Percentiles rank a stretch among this genome's conserved stretches.
phyloP scores from a whole-genome alignment of 2,888 invertebrate species.

The Callyntrura guangdongensis region DNA sequence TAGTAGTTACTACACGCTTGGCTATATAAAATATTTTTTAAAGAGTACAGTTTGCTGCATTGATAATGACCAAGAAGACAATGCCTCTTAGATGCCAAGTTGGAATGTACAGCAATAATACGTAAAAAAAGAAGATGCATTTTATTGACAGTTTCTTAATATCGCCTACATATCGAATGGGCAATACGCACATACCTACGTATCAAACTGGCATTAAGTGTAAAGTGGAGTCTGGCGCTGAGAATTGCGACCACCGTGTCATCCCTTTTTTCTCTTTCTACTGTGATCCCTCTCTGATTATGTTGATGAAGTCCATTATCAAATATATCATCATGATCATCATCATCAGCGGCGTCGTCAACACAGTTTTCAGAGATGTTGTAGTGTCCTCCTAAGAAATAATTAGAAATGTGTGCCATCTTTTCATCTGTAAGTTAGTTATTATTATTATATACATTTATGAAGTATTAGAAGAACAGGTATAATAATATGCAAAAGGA shows the following conservation, averaged over 20 bases:
- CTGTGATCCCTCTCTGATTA: background rate
- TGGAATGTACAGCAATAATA: background rate
- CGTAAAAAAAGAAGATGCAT: background rate
- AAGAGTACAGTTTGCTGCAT: background rate
- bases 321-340: slow-evolving; percentile 56
- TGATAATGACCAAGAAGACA: slow-evolving; percentile 69
- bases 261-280: slow-evolving; percentile 21
- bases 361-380: background rate
- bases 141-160: slow-evolving; percentile 1
- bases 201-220: too few species aligned
- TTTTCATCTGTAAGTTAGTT: too few species aligned
- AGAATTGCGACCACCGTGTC: slow-evolving; percentile 40
- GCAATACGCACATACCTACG: too few species aligned
- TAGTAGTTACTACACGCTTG: too few species aligned
- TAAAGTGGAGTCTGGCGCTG: background rate
- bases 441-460: too few species aligned
- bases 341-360: background rate
- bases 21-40: background rate
- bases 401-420: slow-evolving; percentile 75
- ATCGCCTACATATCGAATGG: background rate
- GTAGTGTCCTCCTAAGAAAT: slow-evolving; percentile 58
- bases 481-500: background rate
- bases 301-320: slow-evolving; percentile 58
- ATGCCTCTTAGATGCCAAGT: slow-evolving; percentile 31
- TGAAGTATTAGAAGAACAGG: background rate